Evolutionary conservation across 2,888 invertebrate genomes (phyloP), one percentile per base, ranked within the genome.

Genomic region (Morpho deidamia): DNA sequence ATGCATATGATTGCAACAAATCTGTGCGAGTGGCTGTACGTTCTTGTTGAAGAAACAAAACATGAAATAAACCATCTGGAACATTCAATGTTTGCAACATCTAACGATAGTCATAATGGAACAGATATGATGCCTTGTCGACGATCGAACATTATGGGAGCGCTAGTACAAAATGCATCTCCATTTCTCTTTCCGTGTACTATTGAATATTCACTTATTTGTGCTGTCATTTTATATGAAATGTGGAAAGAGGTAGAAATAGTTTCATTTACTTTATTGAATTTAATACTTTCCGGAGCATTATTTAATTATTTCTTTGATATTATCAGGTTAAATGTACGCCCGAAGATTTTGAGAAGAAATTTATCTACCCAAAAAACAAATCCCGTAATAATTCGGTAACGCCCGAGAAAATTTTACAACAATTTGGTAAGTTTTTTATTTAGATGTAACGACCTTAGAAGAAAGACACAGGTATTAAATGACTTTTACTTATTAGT

Each of bases 1-100:
- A 97, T 98, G 97, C 98, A 98, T 75, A 94, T 97, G 93, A 93
- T 98, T 48, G 97, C 97, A 1, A 96, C 97, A 11, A 98, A 98
- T 82, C 82, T 98, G 11, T 97, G 97, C 82, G 96, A 97, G 68
- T 98, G 98, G 98, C 79, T 97, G 46, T 94, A 95, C 73, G 96
- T 96, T 4, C 84, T 97, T 14, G 95, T 97, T 0, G 94, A 95
- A 73, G 97, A 97, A 77, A 97, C 97, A 2, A 94, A 95, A 72
- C 96, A 96, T 73, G 96, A 97, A 78, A 95, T 96, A 61, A 92
- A 93, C 64, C 94, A 94, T 70, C 86, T 95, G 63, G 90, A 92
- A 63, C 91, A 91, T 56, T 70, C 78, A 0, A 73, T 82, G 60
- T 50, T 74, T 68, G 52, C 65, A 44, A 46, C 72, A 63, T 51